Evolutionary conservation across 2,113 vertebrate species (phyloP), one percentile per base, ranked within the genome.

Genomic region (Sebastes schlegelii): DNA sequence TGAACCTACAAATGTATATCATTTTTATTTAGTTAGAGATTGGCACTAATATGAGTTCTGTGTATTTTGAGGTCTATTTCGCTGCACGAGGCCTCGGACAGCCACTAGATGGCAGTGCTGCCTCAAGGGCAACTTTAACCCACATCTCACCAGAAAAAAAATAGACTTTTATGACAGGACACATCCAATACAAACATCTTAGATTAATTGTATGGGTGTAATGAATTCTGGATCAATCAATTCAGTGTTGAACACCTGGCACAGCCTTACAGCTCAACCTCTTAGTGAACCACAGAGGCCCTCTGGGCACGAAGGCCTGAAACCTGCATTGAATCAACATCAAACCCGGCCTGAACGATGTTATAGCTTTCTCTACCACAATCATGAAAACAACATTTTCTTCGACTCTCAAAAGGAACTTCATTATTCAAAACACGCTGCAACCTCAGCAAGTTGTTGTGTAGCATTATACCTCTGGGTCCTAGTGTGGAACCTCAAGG

Each of bases 101-200:
- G 58, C 3, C 92, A 90, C 82, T 82, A 88, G 92, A 80, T 90
- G 91, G 84, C 88, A 91, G 73, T 57, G 80, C 82, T 73, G 86
- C 48, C 19, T 61, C 46, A 63, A 77, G 16, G 2, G 19, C 61
- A 16, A 17, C 26, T 65, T 52, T 0, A 17, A 23, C 48, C 19
- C 11, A 52, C 67, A 17, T 49, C 74, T 83, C 71, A 54, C 9
- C 43, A 34, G 23, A 8, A 46, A 57, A 57, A 40, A 58, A 52
- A 61, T n/a, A 34, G 5, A 54, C 40, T 17, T 70, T 80, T 70
- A 77, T 26, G 26, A 62, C 40, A 21, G 1, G 2, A 73, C 64
- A 55, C 48, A 55, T 49, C 46, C 17, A 46, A 34, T 21, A 40
- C 19, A 67, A 82, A 82, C 42, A 79, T 46, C 3, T 4, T 0